These are phyloP conservation scores for Radopholus similis DNA, from an alignment of 1,140 invertebrate genomes.

Conservation along the genomic window DNA sequence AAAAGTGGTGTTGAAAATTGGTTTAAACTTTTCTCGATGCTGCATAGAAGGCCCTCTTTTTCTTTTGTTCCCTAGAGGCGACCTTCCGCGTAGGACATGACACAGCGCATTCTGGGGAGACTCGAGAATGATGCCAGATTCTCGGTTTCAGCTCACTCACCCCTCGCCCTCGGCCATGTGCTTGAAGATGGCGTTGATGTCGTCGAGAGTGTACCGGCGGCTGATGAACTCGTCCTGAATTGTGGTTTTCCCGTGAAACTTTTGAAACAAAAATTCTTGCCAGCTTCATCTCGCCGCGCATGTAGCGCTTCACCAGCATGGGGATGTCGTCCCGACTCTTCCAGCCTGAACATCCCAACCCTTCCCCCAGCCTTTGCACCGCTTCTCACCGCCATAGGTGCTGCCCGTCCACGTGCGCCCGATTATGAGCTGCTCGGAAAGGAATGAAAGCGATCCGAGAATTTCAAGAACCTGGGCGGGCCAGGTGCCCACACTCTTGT, in stretches of 20 bases:
- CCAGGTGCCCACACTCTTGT: slow-evolving; percentile 95
- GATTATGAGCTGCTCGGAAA: slow-evolving; percentile 88
- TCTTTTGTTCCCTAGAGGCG: too few relatives aligned
- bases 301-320: slow-evolving; percentile 82
- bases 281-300: slow-evolving; percentile 71
- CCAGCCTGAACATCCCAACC: slow-evolving; percentile 55
- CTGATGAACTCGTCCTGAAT: slow-evolving; percentile 95
- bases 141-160: too few relatives aligned
- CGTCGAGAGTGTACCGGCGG: slow-evolving; percentile 72
- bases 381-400: slow-evolving; percentile 63
- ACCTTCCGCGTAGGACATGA: too few relatives aligned
- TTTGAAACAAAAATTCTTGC: slow-evolving; percentile 70
- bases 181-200: slow-evolving; percentile 86
- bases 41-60: too few relatives aligned
- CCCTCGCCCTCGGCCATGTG: slow-evolving; percentile 66
- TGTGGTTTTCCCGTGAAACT: too few relatives aligned
- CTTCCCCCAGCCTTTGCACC: slow-evolving; percentile 10
- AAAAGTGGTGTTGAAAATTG: too few relatives aligned
- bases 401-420: slow-evolving; percentile 64
- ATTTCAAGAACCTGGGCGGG: slow-evolving; percentile 81
- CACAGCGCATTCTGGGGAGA: too few relatives aligned
- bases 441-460: too few relatives aligned
- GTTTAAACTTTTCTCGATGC: too few relatives aligned
- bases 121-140: too few relatives aligned
- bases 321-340: slow-evolving; percentile 91